Base-by-base conservation (phyloP, 2,888 invertebrate genomes). In the Xiphydria camelus region DNA sequence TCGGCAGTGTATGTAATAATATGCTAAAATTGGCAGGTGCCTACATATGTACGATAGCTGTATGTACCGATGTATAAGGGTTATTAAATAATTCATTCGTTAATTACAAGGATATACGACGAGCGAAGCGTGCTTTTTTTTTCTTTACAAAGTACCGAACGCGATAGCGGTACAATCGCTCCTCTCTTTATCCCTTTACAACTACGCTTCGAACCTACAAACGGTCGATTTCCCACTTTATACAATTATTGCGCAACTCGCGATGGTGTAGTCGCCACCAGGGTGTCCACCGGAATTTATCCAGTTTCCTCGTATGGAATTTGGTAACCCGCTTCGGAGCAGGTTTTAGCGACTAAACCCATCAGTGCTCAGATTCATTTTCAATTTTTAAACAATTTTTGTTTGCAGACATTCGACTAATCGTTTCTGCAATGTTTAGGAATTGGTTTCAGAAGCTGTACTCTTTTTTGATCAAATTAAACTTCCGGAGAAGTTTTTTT, bases 1-100 rank as follows among this genome's bases (percentile, higher is more conserved):
- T 71, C 73, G 74, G 73, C 74, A 75, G 73, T 74, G 72, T 70
- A 65, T 70, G 61, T 69, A 70, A 70, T 70, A 60, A 70, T 70
- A 60, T 62, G 64, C 66, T 65, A 66, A 61, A 57, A 55, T 64
- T 63, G 64, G 65, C 65, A 66, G 59, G 62, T 67, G 64, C 58
- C 68, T 70, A 68, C 67, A 54, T 62, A n/a, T n/a, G n/a, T 63
- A 64, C 56, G 60, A 61, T 61, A 61, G 59, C 62, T 67, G 65
- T 62, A 59, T 60, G 47, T 59, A 54, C 50, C 53, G 55, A 57
- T 55, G 52, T 56, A 53, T 61, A 56, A 46, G 54, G 51, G 63
- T 66, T 65, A 62, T 68, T 66, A 66, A 68, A 68, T 69, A 64
- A 66, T 66, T 59, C 55, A 55, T 59, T 66, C 61, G 46, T 57